phyloP scores from a whole-genome alignment of 2,888 invertebrate species.

The Teinopalpus imperialis region DNA sequence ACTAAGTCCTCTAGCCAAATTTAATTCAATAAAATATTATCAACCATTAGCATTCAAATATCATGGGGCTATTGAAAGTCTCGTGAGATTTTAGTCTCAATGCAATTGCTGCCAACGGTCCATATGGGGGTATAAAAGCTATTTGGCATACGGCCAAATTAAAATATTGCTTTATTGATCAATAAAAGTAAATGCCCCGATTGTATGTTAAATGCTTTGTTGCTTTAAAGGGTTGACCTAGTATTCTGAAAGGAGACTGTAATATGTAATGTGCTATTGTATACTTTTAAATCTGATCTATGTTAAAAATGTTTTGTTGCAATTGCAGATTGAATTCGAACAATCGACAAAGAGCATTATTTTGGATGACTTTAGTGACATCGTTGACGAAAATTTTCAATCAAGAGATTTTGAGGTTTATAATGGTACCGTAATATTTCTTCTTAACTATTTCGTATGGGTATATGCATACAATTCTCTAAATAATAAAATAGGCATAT shows the following conservation, averaged over 20 bases:
- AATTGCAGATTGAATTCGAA: slow-evolving; percentile 40
- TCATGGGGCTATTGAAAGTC: slow-evolving; percentile 9
- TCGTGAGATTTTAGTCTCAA: slow-evolving; percentile 38
- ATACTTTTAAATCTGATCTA: slow-evolving; percentile 40
- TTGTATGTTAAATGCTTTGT: slow-evolving; percentile 55
- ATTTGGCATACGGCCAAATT: slow-evolving; percentile 64
- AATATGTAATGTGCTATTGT: slow-evolving; percentile 54
- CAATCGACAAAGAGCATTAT: slow-evolving; percentile 29
- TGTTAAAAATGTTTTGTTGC: slow-evolving; percentile 36
- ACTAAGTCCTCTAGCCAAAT: slow-evolving; percentile 8
- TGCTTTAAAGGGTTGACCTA: slow-evolving; percentile 69
- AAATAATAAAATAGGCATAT: too few species aligned
- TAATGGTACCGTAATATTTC: too few species aligned
- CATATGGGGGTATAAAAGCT: slow-evolving; percentile 44
- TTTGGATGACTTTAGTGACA: slow-evolving; percentile 29
- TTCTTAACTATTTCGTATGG: too few species aligned
- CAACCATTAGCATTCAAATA: slow-evolving; percentile 27
- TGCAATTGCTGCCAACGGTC: slow-evolving; percentile 40
- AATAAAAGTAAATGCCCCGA: slow-evolving; percentile 49
- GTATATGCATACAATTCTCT: too few species aligned
- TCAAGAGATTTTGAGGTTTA: slow-evolving; percentile 24
- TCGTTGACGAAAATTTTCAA: slow-evolving; percentile 8
- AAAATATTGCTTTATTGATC: slow-evolving; percentile 61
- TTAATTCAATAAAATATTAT: not conserved
- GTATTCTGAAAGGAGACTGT: slow-evolving; percentile 49